Conservation (phyloP, 2,113 vertebrate species). For the Callaeas wilsoni region DNA sequence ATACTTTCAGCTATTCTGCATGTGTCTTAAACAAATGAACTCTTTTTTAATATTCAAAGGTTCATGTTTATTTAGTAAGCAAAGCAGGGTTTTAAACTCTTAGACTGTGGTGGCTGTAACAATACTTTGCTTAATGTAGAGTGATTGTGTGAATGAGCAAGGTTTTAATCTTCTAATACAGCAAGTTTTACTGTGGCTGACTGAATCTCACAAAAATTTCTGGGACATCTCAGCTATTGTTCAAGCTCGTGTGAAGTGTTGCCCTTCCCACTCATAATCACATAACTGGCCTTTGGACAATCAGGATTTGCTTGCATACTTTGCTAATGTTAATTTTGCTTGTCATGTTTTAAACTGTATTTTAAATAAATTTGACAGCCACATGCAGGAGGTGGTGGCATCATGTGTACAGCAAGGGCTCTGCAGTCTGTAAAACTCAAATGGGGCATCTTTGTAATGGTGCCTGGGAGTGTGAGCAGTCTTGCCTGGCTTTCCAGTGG, state of each 20-base stretch:
- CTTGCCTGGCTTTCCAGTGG: neutral
- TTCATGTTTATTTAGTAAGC: constrained; percentile 21
- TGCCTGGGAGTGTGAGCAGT: neutral
- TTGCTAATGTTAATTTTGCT: neutral
- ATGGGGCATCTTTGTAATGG: neutral
- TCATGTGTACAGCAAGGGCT: neutral
- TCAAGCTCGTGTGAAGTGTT: neutral
- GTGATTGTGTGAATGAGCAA: neutral
- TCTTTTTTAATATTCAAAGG: neutral
- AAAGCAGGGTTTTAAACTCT: neutral
- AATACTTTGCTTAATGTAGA: neutral
- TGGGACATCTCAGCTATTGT: neutral
- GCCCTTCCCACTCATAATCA: neutral
- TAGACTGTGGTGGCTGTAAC: neutral
- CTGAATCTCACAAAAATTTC: neutral
- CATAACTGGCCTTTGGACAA: neutral
- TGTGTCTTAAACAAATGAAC: neutral
- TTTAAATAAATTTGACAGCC: neutral
- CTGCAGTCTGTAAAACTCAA: neutral
- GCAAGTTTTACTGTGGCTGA: neutral
- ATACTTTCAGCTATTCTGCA: neutral
- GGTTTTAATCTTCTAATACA: neutral
- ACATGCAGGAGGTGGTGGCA: neutral
- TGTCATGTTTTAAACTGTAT: neutral
- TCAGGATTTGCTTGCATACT: neutral